Base-by-base conservation (phyloP, 2,113 vertebrate genomes). In the Lutjanus erythropterus region DNA sequence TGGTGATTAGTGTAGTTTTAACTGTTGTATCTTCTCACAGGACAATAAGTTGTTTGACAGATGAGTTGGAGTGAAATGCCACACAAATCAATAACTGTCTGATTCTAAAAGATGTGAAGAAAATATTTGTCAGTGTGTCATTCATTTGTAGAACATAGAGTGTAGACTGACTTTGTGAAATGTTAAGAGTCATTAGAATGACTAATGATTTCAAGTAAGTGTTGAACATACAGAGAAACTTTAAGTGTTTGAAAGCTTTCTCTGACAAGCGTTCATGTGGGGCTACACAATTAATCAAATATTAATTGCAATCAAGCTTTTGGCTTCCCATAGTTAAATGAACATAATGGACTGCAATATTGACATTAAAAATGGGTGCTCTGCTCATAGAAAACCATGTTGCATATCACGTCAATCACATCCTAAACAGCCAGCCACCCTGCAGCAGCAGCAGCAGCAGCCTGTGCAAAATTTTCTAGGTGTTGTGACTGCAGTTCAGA, bases 1-100 rank as follows among this genome's bases (percentile, higher is more conserved):
- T 90, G 86, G 86, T 78, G 6, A 27, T 41, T 89, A 16, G 1
- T 39, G n/a, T 19, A 4, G 18, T 35, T 44, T 19, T 39, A 10
- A 41, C 11, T 53, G 44, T 10, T n/a, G 33, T 6, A 44, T 33
- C 50, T 64, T 58, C 4, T 46, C 6, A 15, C 5, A 21, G 16
- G 47, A 12, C 65, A 12, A n/a, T 3, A 31, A 50, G 41, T 29
- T 69, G 56, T 37, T 7, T 3, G 29, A 42, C n/a, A 27, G 37
- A 59, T 49, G 33, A 23, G 19, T 31, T 0, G 0, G 15, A 55
- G 10, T 29, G 16, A 33, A 47, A 47, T 39, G 33, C 23, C 8
- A 29, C 18, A 44, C 16, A 61, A 39, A 25, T 35, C 3, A 7
- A n/a, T 11, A 37, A 7, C 27, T 23, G 4, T 31, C 18, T 71